These are phyloP conservation scores for Oryzias sinensis DNA, from an alignment of 2,797 vertebrate genomes.

Conservation along the genomic window DNA sequence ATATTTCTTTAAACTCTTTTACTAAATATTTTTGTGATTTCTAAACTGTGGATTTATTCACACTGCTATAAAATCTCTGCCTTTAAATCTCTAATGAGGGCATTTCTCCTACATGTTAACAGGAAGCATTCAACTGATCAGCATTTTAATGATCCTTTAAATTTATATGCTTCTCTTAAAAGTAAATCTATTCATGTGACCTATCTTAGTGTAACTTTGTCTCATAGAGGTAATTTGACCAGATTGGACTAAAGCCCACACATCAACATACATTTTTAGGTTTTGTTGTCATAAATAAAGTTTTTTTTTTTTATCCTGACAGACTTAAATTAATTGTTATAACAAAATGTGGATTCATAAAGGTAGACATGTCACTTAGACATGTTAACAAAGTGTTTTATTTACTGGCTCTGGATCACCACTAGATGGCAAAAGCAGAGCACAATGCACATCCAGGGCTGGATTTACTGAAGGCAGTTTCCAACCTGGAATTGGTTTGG, in stretches of 20 bases:
- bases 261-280: too few relatives aligned
- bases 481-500: constrained; percentile 23
- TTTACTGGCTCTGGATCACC: constrained; percentile 16
- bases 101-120: not conserved
- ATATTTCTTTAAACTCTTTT: not conserved
- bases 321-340: too few relatives aligned
- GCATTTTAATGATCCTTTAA: not conserved
- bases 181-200: not conserved
- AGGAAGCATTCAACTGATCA: not conserved
- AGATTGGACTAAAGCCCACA: too few relatives aligned
- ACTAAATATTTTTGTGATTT: not conserved
- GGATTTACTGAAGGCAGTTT: constrained; percentile 13
- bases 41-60: not conserved
- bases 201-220: not conserved
- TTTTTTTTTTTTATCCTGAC: too few relatives aligned
- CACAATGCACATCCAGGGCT: not conserved
- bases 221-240: not conserved
- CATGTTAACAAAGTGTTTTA: too few relatives aligned
- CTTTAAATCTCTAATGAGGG: not conserved
- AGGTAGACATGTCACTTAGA: too few relatives aligned
- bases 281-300: too few relatives aligned
- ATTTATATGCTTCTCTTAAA: not conserved
- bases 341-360: too few relatives aligned
- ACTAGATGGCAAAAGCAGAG: constrained; percentile 66
- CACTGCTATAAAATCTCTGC: not conserved